Percentiles rank a stretch among this genome's conserved stretches.
Evolutionary conservation across 2,888 invertebrate species (phyloP).

Genomic region (Platycheirus rosarum): DNA sequence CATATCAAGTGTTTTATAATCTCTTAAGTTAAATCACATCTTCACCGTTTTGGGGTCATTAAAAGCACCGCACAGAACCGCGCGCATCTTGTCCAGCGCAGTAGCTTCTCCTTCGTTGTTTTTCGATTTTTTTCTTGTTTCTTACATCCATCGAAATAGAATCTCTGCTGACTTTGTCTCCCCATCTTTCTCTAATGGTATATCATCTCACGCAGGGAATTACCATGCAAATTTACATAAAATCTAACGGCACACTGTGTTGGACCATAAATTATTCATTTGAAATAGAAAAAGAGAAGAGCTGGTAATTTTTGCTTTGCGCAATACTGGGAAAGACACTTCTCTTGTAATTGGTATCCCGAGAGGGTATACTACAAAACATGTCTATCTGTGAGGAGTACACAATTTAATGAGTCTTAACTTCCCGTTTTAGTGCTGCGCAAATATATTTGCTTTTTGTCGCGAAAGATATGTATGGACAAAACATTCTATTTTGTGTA

Average conservation of each 20-base stretch:
- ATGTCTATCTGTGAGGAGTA: constrained; percentile 12
- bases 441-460: constrained; percentile 6
- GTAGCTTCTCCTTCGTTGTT: background rate
- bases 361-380: background rate
- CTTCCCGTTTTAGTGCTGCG: constrained; percentile 23
- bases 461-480: constrained; percentile 7
- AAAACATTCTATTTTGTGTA: constrained; percentile 18
- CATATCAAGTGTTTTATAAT: constrained; percentile 66
- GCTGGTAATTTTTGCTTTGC: constrained; percentile 18
- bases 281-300: constrained; percentile 32
- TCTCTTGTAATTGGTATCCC: constrained; percentile 29
- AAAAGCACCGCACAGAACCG: constrained; percentile 48
- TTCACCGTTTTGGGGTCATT: constrained; percentile 70
- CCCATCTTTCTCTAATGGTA: constrained; percentile 31
- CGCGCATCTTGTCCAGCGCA: constrained; percentile 9
- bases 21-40: constrained; percentile 63
- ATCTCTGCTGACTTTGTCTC: constrained; percentile 15
- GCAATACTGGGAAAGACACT: constrained; percentile 14
- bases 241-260: constrained; percentile 65
- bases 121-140: background rate
- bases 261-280: constrained; percentile 73
- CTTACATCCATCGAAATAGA: constrained; percentile 27
- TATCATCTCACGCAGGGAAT: constrained; percentile 45
- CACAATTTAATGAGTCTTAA: constrained; percentile 15
- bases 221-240: constrained; percentile 69